These are phyloP conservation scores for Brotogeris chrysoptera DNA, from an alignment of 2,797 vertebrate species.

Conservation along the genomic window DNA sequence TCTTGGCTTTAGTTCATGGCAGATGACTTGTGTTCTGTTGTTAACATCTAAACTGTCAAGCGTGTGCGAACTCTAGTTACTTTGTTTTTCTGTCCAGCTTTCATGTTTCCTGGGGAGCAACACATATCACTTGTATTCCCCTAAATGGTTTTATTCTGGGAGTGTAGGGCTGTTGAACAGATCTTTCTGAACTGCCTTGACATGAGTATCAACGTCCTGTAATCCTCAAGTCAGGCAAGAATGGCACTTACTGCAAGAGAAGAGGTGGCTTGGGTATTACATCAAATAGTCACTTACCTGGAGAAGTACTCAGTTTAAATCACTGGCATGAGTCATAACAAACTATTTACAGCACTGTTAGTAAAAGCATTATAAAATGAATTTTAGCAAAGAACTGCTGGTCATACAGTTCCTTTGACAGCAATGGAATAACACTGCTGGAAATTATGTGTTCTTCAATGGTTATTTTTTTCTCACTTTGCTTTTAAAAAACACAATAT, in stretches of 20 bases:
- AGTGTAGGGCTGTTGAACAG: neutral
- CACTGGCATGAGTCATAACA: neutral
- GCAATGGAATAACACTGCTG: fast-evolving
- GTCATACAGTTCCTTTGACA: neutral
- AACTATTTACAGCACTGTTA: neutral
- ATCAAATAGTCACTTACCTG: neutral
- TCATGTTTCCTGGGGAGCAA: neutral
- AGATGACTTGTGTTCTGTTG: neutral
- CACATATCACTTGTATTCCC: fast-evolving
- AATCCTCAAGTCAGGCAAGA: neutral
- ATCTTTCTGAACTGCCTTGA: neutral
- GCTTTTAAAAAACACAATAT: neutral
- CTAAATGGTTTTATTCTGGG: neutral
- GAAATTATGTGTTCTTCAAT: fast-evolving
- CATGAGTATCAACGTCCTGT: neutral
- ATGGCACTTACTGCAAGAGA: neutral
- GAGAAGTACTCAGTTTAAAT: neutral
- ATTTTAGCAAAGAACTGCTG: neutral
- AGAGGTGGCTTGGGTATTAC: neutral
- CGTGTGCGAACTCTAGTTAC: neutral
- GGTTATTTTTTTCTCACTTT: neutral
- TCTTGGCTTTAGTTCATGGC: neutral
- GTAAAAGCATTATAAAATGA: neutral
- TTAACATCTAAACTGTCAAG: neutral
- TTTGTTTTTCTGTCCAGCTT: neutral